A percentile compares a stretch with the other conserved stretches of the same genome.
phyloP scores from a whole-genome alignment of 1,140 invertebrate species.

The Coenobita brevimanus region DNA sequence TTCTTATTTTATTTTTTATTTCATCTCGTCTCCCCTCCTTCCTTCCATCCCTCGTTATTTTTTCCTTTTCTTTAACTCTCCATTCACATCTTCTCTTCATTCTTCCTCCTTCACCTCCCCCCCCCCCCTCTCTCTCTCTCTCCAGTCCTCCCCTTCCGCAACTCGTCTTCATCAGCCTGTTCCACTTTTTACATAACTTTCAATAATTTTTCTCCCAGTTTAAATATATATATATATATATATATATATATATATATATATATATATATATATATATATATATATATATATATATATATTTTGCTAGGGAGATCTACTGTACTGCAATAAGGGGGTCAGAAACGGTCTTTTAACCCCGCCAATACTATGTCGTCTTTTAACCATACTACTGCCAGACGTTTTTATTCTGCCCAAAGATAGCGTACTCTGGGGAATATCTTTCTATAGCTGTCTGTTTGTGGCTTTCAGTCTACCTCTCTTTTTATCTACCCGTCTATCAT shows the following conservation, averaged over 20 bases:
- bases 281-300: conserved; percentile 26
- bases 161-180: neutral
- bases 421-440: too few species aligned
- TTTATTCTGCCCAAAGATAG: too few species aligned
- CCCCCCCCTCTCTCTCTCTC: neutral
- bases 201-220: neutral
- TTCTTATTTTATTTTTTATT: neutral
- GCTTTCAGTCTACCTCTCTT: neutral
- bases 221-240: conserved; percentile 15
- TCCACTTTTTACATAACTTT: neutral
- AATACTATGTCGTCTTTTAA: too few species aligned
- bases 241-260: conserved; percentile 26
- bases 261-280: conserved; percentile 22
- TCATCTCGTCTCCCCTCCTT: neutral
- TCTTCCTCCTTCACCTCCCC: neutral
- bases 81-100: neutral
- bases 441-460: neutral
- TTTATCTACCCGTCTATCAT: neutral
- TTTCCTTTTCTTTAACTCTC: neutral
- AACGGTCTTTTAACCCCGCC: too few species aligned
- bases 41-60: neutral
- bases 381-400: too few species aligned
- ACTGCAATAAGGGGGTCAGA: too few species aligned
- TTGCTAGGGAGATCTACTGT: neutral
- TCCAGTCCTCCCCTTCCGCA: neutral